phyloP scores from a whole-genome alignment of 2,888 invertebrate species.

The Mechanitis mazaeus region DNA sequence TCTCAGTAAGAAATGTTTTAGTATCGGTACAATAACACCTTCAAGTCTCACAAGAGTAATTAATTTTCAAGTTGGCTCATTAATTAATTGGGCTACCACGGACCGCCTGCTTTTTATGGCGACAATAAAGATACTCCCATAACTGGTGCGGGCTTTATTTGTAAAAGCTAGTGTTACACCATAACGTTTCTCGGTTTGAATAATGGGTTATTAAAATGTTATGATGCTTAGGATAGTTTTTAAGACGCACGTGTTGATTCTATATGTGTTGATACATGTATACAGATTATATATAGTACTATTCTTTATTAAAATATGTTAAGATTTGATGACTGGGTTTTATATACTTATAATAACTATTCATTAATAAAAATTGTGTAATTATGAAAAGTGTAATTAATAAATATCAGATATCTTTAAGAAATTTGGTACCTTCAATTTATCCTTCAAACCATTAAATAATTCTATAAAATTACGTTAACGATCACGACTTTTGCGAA shows the following conservation, averaged over 20 bases:
- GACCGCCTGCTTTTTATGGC: constrained; percentile 64
- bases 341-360: too few species aligned
- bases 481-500: constrained; percentile 51
- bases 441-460: constrained; percentile 56
- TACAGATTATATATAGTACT: neutral
- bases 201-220: constrained; percentile 31
- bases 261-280: neutral
- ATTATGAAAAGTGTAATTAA: neutral
- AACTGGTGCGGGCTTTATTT: constrained; percentile 47
- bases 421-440: constrained; percentile 21
- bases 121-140: constrained; percentile 52
- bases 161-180: constrained; percentile 32
- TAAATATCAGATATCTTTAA: neutral
- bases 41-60: constrained; percentile 53
- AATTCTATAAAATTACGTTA: constrained; percentile 62
- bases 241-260: constrained; percentile 20
- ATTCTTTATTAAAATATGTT: too few species aligned
- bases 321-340: too few species aligned
- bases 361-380: too few species aligned
- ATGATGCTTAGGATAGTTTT: constrained; percentile 22
- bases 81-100: constrained; percentile 66
- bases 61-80: constrained; percentile 65
- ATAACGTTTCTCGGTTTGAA: constrained; percentile 28
- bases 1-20: constrained; percentile 43
- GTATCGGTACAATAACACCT: constrained; percentile 50